Evolutionary conservation across 2,113 vertebrate genomes (phyloP).

Genomic region (Pseudorectes ferrugineus): DNA sequence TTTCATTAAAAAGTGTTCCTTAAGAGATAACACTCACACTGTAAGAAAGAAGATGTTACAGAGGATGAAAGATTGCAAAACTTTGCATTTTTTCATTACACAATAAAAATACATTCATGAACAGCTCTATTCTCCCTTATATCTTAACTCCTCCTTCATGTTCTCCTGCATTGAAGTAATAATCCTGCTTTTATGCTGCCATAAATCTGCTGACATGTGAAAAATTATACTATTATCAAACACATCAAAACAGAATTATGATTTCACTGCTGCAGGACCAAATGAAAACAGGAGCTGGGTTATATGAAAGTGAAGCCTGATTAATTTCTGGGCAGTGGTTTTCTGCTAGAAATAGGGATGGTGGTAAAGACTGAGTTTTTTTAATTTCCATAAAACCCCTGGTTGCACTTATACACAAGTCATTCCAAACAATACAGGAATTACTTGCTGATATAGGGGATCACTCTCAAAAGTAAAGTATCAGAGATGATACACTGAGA

Average conservation of each 20-base stretch:
- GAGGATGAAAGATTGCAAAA: background rate
- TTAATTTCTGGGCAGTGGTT: constrained; percentile 6
- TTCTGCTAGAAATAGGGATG: background rate
- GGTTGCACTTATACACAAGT: background rate
- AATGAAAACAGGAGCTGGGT: background rate
- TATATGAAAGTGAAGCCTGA: constrained; percentile 7
- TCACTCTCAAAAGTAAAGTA: background rate
- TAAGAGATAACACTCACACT: background rate
- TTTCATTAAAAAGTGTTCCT: background rate
- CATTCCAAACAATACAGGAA: background rate
- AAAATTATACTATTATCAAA: constrained; percentile 56
- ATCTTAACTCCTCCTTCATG: constrained; percentile 23
- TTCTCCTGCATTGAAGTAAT: constrained; percentile 37
- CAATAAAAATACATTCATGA: constrained; percentile 19
- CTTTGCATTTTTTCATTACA: background rate
- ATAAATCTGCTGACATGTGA: constrained; percentile 63
- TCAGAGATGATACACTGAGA: background rate
- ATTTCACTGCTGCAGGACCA: constrained; percentile 7
- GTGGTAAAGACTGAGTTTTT: background rate
- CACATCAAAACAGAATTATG: constrained; percentile 47
- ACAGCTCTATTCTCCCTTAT: background rate
- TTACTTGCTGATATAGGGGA: background rate
- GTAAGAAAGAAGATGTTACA: background rate
- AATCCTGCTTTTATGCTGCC: constrained; percentile 47
- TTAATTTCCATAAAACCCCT: background rate